Base-by-base conservation (phyloP, 2,888 invertebrate species). In the Stenotaenia linearis region DNA sequence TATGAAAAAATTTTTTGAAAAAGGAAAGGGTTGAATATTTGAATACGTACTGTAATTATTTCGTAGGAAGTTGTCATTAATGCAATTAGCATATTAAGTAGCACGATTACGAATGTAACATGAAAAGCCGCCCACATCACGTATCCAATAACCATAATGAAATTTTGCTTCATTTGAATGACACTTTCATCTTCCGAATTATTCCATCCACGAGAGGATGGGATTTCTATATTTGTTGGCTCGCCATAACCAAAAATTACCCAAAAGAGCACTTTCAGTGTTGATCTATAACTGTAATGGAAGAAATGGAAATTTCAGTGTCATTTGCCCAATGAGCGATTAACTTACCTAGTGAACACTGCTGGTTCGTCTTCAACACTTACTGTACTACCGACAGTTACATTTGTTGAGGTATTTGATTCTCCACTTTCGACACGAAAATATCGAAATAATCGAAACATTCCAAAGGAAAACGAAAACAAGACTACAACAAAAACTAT, bases 1-100 rank as follows among this genome's bases (percentile, higher is more conserved):
- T 45, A 35, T 0, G 21, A 35, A 75, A n/a, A 30, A 15, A 9
- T 28, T 21, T 12, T 32, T 21, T 35, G 4, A 32, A 32, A 32
- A 32, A 6, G 32, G 4, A n/a, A n/a, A n/a, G n/a, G n/a, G n/a
- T n/a, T n/a, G n/a, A n/a, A n/a, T n/a, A n/a, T n/a, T n/a, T n/a
- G n/a, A n/a, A n/a, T n/a, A 12, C 5, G 9, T 77, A 77, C 77
- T 12, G 21, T 35, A 7, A 93, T 91, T 83, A 90, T 89, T 85
- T 91, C 91, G 84, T 91, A 92, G 0, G 92, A 92, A 82, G 92
- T 91, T 1, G 92, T 91, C 92, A 93, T 92, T 86, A 88, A 86
- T 18, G 92, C 93, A 83, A 92, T 92, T 30, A 88, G 84, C 93
- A 93, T 93, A 85, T 93, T 93, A 82, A 93, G 86, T 40, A 92